A percentile compares a stretch with the other conserved stretches of the same genome.
phyloP scores from a whole-genome alignment of 2,888 invertebrate species.

The Baronia brevicornis region DNA sequence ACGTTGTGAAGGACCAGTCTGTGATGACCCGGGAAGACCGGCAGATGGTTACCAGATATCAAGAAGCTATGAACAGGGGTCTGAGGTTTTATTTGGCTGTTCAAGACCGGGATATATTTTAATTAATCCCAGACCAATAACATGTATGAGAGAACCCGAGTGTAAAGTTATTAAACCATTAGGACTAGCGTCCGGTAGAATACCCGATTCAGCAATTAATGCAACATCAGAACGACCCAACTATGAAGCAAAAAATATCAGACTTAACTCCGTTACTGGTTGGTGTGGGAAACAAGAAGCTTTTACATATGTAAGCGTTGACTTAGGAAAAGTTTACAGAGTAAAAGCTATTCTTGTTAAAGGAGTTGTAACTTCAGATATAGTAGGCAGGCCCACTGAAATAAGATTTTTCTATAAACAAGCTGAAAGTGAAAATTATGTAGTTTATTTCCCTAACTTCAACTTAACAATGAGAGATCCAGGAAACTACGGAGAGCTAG shows the following conservation, averaged over 20 bases:
- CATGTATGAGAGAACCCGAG: conserved; percentile 93
- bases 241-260: conserved; percentile 91
- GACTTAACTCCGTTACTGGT: conserved; percentile 93
- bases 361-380: conserved; percentile 95
- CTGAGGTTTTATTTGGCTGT: conserved; percentile 93
- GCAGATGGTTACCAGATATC: conserved; percentile 93
- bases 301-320: conserved; percentile 96
- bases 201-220: conserved; percentile 96
- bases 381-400: conserved; percentile 96
- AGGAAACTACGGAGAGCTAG: conserved; percentile 96
- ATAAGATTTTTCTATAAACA: conserved; percentile 98
- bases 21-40: conserved; percentile 95
- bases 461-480: conserved; percentile 95
- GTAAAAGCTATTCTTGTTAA: conserved; percentile 95
- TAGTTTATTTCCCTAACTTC: conserved; percentile 97
- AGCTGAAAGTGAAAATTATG: conserved; percentile 94
- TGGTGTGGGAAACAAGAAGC: conserved; percentile 99
- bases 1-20: conserved; percentile 96
- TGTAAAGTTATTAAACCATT: conserved; percentile 94
- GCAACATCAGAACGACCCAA: conserved; percentile 95
- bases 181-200: conserved; percentile 92
- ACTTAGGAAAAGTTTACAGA: conserved; percentile 93
- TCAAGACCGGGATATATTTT: conserved; percentile 94
- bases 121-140: conserved; percentile 92
- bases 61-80: conserved; percentile 90